Base-by-base conservation (phyloP, 2,888 invertebrate species). In the Athetis lepigone region DNA sequence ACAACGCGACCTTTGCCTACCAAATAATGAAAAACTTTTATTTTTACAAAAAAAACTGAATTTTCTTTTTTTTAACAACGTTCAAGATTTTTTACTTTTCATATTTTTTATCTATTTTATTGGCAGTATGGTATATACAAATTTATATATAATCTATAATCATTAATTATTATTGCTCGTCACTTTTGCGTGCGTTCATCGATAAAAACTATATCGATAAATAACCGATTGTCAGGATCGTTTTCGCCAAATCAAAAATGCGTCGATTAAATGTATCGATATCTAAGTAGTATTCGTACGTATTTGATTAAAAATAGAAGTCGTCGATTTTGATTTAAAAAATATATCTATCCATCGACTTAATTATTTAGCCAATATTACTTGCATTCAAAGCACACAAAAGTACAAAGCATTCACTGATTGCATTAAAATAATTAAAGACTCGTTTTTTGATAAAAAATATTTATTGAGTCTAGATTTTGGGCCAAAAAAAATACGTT, bases 71-170 rank as follows among this genome's bases (percentile, higher is more conserved):
- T 65, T 71, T 23, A 60, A 72, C 63, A 75, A 69, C 40, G 56
- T 68, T 78, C 52, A 64, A 61, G 70, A 75, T 79, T 80, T 56
- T 54, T 47, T 18, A 39, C 47, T 58, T 37, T 45, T 55, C 57
- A 39, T 18, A 0, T 21, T 33, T 51, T 62, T 49, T 71, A 27
- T 33, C 2, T 29, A 23, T 9, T 63, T 64, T 78, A 80, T 69
- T 79, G 81, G 75, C 79, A 79, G 81, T 80, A 63, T 75, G 58
- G 61, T 79, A 81, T 79, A 69, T 79, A 81, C 80, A 79, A 67
- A 61, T 75, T 68, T 70, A 62, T 78, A 80, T 75, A 70, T 66
- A 75, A 64, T 66, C 74, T 76, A 73, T 64, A 55, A 2, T 54
- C 42, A 72, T 70, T 55, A 60, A n/a, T n/a, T 60, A 51, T 40